phyloP scores from a whole-genome alignment of 1,140 invertebrate genomes.

The Magallana ariakensis region DNA sequence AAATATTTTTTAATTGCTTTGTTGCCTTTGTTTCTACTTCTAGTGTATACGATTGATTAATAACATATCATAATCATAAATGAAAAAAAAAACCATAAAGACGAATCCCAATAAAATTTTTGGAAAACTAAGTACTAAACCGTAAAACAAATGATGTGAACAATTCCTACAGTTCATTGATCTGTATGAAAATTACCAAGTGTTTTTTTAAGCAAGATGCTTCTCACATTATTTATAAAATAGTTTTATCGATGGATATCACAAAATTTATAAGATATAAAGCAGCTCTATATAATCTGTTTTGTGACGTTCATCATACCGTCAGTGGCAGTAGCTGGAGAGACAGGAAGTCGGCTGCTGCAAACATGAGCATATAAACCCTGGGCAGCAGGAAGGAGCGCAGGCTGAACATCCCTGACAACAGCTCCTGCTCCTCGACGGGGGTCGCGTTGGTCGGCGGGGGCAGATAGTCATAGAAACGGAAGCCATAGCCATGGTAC shows the following conservation, averaged over 20 bases:
- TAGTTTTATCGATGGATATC: too few species aligned
- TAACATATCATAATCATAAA: neutral
- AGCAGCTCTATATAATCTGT: too few species aligned
- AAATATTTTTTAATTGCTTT: neutral
- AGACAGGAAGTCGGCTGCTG: constrained; percentile 38
- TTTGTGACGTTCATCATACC: neutral
- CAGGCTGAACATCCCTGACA: constrained; percentile 65
- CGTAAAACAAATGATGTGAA: too few species aligned
- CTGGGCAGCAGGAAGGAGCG: constrained; percentile 68
- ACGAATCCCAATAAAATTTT: neutral
- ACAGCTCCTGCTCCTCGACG: constrained; percentile 57
- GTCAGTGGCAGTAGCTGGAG: neutral
- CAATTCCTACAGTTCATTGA: too few species aligned
- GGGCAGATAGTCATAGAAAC: constrained; percentile 69
- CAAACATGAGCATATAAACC: constrained; percentile 59
- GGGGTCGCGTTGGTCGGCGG: constrained; percentile 41
- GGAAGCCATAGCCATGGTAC: constrained; percentile 70
- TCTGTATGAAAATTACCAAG: too few species aligned
- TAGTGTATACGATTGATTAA: too few species aligned
- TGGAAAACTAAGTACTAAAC: too few species aligned
- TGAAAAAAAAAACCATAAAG: neutral
- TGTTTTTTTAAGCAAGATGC: too few species aligned
- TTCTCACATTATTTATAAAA: too few species aligned
- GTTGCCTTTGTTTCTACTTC: too few species aligned
- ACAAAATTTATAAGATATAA: too few species aligned